Evolutionary conservation across 1,140 invertebrate species (phyloP), one percentile per base, ranked within the genome.

Genomic region (Papilio polytes): DNA sequence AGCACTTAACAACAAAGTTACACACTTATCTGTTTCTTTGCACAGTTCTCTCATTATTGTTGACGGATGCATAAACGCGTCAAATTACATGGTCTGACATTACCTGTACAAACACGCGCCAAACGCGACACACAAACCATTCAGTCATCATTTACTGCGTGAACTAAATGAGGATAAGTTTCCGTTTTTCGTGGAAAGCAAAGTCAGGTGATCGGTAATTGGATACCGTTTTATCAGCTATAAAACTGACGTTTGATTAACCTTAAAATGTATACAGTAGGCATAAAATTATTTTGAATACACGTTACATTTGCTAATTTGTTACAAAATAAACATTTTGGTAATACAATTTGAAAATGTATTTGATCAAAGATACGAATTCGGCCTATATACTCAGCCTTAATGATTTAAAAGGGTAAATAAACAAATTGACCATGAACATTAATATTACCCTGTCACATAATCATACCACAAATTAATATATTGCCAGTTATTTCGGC

Each of bases 131-230:
- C 59, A 70, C 63, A 70, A 31, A 36, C 63, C 31, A 70, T 31
- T 31, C 22, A 31, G 63, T 70, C 63, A 70, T 70, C 63, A 70
- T 31, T 31, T 70, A 70, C 22, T 13, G 56, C n/a, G 56, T 26
- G 4, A 31, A 31, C 12, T 31, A 15, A 70, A 31, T 36, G 63
- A 70, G 63, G 26, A 70, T 70, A 70, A 70, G 26, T 70, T 70
- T 70, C 63, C 63, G 63, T 70, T 70, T 70, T 70, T 70, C 63
- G 63, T 83, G 82, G 90, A 92, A 92, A 87, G 81, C 86, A 53
- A 79, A 72, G 85, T 91, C 87, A 89, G 63, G 63, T 70, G 63
- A 70, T 31, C 13, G 9, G 63, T 70, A 70, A 70, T 31, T 15
- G 12, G 63, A 70, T 31, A 70, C 13, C 26, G 26, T 70, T 31